Evolutionary conservation across 2,888 invertebrate species (phyloP).

Genomic region (Dromius quadrimaculatus): DNA sequence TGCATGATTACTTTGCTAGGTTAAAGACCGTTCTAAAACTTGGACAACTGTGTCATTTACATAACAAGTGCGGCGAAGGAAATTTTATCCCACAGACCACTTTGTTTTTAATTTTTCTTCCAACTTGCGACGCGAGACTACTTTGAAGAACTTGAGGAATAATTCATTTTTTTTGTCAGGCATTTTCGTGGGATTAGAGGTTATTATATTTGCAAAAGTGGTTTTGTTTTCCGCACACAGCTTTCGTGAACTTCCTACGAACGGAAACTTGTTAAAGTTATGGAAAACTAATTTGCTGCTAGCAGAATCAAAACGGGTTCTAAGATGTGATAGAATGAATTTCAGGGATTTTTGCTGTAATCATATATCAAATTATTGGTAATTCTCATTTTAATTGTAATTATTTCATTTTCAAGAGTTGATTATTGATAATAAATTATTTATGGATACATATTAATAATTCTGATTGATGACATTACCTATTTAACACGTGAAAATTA

Average conservation of each 20-base stretch:
- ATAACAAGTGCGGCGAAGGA: conserved; percentile 59
- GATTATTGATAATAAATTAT: too few relatives aligned
- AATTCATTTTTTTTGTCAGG: conserved; percentile 36
- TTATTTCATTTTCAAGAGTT: too few relatives aligned
- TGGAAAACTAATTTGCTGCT: conserved; percentile 41
- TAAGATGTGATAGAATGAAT: conserved; percentile 36
- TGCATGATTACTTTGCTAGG: conserved; percentile 62
- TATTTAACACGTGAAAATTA: too few relatives aligned
- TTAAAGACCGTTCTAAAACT: conserved; percentile 66
- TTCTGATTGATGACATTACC: too few relatives aligned
- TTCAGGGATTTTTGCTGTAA: conserved; percentile 1
- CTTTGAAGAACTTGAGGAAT: conserved; percentile 42
- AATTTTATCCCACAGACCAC: conserved; percentile 36
- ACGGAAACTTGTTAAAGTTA: conserved; percentile 47
- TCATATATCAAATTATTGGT: too few relatives aligned
- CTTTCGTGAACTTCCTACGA: conserved; percentile 10
- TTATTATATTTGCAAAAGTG: conserved; percentile 47
- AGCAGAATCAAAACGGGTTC: conserved; percentile 31
- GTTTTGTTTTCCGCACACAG: conserved; percentile 40
- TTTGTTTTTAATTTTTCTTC: conserved; percentile 45
- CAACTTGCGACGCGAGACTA: conserved; percentile 25
- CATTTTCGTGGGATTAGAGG: conserved; percentile 43
- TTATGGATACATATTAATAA: too few relatives aligned
- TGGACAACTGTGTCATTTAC: conserved; percentile 66
- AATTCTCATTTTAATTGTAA: too few relatives aligned